Evolutionary conservation across 2,797 vertebrate species (phyloP).

Genomic region (Distichodus sexfasciatus): DNA sequence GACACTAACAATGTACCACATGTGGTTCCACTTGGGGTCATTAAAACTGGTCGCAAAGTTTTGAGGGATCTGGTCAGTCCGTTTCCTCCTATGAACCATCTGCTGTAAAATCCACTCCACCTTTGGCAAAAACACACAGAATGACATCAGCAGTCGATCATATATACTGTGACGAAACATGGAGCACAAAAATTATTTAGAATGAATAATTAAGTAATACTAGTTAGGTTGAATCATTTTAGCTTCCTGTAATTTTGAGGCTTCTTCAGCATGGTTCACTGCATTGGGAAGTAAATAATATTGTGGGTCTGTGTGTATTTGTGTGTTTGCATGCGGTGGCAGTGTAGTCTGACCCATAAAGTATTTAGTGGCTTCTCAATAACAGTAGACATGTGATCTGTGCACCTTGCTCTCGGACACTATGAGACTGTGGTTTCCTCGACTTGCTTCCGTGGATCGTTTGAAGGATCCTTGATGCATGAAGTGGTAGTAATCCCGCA

Average conservation of each 20-base stretch:
- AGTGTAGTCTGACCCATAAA: conserved; percentile 78
- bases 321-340: not conserved
- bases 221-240: conserved; percentile 12
- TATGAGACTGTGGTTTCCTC: conserved; percentile 81
- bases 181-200: not conserved
- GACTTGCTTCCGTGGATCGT: conserved; percentile 79
- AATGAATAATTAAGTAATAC: conserved; percentile 27
- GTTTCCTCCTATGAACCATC: conserved; percentile 84
- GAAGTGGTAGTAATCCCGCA: conserved; percentile 89
- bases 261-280: conserved; percentile 2
- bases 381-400: conserved; percentile 62
- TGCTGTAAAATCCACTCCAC: conserved; percentile 96
- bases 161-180: not conserved
- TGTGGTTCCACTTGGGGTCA: conserved; percentile 83
- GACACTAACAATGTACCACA: conserved; percentile 90
- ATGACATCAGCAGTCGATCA: not conserved
- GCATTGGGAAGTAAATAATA: conserved; percentile 12
- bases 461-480: conserved; percentile 82
- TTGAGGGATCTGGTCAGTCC: conserved; percentile 72
- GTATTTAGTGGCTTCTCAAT: conserved; percentile 68
- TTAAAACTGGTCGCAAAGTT: conserved; percentile 74
- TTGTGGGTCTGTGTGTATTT: conserved; percentile 31
- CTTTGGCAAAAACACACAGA: conserved; percentile 63
- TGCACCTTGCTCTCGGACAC: conserved; percentile 91
- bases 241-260: conserved; percentile 8